Base-by-base conservation (phyloP, 2,888 invertebrate species). In the Pimpla rufipes region DNA sequence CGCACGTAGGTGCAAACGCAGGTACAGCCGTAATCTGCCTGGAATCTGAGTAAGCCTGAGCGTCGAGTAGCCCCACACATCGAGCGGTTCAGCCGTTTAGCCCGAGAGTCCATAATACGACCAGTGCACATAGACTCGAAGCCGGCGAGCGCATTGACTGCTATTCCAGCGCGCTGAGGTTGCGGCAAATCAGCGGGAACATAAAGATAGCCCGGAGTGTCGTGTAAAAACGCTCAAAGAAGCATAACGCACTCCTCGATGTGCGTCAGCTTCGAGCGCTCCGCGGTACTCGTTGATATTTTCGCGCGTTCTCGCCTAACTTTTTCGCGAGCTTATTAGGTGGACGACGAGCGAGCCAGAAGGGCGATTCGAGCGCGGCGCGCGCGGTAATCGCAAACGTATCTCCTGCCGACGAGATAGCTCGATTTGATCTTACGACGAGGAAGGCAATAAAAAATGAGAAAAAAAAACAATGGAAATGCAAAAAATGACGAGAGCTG, bases 131-230 rank as follows among this genome's bases (percentile, higher is more conserved):
- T 5, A 47, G 21, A 47, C 40, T 37, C 66, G 18, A 8, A 16
- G 67, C 42, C 71, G 57, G 45, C 42, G 42, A 79, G 59, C 70
- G 70, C 70, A 68, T 70, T 50, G 70, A 70, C 70, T 47, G 59
- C 70, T 23, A n/a, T n/a, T 42, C 29, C 59, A 47, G 59, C 21
- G 23, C 11, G 50, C 59, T 35, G 37, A 59, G 35, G 23, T 40
- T 62, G 35, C 18, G 18, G 71, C 70, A 70, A 55, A 55, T 37
- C n/a, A 73, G 29, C 59, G 80, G 40, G 45, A 79, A 50, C 47
- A 73, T 78, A 77, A 79, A 76, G 50, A 71, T 55, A 70, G 35
- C 40, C 45, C 66, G 70, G 45, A 68, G 67, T 40, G 55, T 37
- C 35, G 47, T 10, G 76, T 66, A 74, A 75, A 79, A 73, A 62